Base-by-base conservation (phyloP, 2,113 vertebrate species). In the Semnornis frantzii region DNA sequence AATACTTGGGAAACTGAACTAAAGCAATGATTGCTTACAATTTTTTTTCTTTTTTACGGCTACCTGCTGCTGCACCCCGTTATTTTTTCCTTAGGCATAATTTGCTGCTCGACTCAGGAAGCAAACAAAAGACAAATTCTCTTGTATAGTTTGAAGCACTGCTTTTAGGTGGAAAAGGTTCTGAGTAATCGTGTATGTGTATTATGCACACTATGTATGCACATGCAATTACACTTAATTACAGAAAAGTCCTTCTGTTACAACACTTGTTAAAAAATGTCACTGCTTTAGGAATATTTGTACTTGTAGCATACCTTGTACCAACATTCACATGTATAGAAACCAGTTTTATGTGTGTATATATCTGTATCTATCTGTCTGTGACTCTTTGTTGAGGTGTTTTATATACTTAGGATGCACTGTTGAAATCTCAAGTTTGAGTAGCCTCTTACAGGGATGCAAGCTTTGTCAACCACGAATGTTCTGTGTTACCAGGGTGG, bases 41-140 rank as follows among this genome's bases (percentile, higher is more conserved):
- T 86, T 77, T 82, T 50, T 44, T 95, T n/a, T n/a, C 5, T 25
- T 92, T 92, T 86, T 89, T 86, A 87, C 59, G 85, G 63, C 55
- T 76, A 30, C 54, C 27, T 82, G 19, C 55, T 78, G 28, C 23
- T 75, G 13, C 2, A 6, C 31, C 20, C 44, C 50, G 15, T 65
- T 82, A 69, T 79, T 92, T 83, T 93, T 85, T 70, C 80, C 54
- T 71, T 75, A 44, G 31, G 16, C 30, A 7, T 94, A 84, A 83
- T 90, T 75, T 93, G 6, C 52, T 86, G 4, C 30, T 65, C 81
- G 48, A 71, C 25, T 71, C 23, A 8, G 73, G 62, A 54, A 66
- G 50, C 31, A 82, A 50, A 48, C 31, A 62, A 55, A 79, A 85
- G 63, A 8, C 21, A 66, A 63, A 15, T 59, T 87, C 28, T 82